Percentiles rank a stretch among this genome's conserved stretches.
Evolutionary conservation across 2,113 vertebrate genomes (phyloP).

Genomic region (Diphyllodes magnificus): DNA sequence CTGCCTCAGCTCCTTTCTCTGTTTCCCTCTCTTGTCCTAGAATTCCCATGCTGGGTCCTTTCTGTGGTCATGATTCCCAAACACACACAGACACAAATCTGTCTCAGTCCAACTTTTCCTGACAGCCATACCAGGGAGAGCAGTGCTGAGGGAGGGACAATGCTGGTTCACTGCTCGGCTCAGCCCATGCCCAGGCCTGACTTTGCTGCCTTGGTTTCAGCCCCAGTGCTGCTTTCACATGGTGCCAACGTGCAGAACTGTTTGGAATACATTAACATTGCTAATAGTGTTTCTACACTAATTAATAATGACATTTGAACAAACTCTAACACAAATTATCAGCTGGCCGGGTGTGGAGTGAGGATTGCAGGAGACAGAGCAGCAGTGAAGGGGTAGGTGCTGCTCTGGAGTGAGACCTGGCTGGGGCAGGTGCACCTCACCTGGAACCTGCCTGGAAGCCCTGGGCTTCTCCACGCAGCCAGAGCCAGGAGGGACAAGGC

Average conservation of each 20-base stretch:
- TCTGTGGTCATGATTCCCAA: background rate
- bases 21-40: background rate
- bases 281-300: conserved; percentile 33
- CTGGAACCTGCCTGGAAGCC: background rate
- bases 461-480: accelerated
- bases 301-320: conserved; percentile 51
- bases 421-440: background rate
- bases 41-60: background rate
- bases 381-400: background rate
- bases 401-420: background rate
- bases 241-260: background rate
- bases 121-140: background rate
- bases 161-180: background rate
- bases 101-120: background rate
- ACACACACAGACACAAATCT: background rate
- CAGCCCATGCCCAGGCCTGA: background rate
- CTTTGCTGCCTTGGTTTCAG: background rate
- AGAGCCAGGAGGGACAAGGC: background rate
- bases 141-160: background rate
- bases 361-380: background rate
- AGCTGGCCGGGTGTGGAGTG: background rate
- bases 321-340: conserved; percentile 1
- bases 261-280: conserved; percentile 34
- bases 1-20: background rate
- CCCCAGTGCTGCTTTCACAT: background rate